Conservation (phyloP, 2,797 vertebrate species). For the Fundulus diaphanus region DNA sequence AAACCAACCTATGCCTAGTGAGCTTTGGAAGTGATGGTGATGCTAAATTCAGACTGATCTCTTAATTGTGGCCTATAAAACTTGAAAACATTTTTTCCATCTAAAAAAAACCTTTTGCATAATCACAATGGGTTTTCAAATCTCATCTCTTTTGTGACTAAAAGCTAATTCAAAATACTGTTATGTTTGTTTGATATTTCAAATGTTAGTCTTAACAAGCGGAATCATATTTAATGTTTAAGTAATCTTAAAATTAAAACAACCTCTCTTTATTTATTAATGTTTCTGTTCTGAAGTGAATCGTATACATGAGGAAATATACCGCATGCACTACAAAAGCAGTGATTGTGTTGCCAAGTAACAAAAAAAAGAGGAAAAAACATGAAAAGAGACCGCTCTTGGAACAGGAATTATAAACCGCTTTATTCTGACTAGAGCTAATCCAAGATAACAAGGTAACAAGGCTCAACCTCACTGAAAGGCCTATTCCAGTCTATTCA, state of each 20-base stretch:
- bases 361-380: not conserved
- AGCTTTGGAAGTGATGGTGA: not conserved
- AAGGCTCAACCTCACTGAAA: slow-evolving; percentile 29
- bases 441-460: slow-evolving; percentile 27
- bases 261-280: not conserved
- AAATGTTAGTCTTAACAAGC: not conserved
- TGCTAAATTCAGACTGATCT: not conserved
- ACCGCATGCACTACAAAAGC: not conserved
- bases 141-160: not conserved
- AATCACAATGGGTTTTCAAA: not conserved
- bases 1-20: not conserved
- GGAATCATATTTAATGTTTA: not conserved
- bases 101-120: not conserved
- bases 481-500: slow-evolving; percentile 24
- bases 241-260: not conserved
- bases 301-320: not conserved
- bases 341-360: not conserved
- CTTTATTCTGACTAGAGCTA: slow-evolving; percentile 2
- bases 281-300: not conserved
- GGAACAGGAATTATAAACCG: slow-evolving; percentile 4
- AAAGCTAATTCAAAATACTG: not conserved
- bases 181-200: not conserved
- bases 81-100: not conserved
- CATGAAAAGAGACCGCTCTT: slow-evolving; percentile 3
- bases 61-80: not conserved